phyloP scores from a whole-genome alignment of 1,140 invertebrate species.

The Metaphire vulgaris region DNA sequence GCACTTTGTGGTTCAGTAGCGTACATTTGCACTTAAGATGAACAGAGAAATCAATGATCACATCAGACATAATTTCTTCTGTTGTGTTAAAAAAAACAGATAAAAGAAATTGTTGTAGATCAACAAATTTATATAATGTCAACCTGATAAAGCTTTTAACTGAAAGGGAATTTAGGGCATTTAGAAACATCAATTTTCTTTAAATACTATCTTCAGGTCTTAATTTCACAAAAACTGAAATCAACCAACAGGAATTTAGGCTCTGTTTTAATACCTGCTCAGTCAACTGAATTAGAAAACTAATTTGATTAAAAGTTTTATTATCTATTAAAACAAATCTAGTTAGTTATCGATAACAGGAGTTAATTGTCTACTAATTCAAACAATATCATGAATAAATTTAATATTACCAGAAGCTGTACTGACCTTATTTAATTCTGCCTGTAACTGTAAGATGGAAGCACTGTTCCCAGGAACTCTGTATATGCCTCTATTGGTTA shows the following conservation, averaged over 20 bases:
- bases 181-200: slow-evolving; percentile 1
- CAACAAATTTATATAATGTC: too few species aligned
- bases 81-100: too few species aligned
- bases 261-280: not conserved
- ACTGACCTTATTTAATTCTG: slow-evolving; percentile 46
- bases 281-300: not conserved
- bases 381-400: too few species aligned
- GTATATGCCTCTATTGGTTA: slow-evolving; percentile 85
- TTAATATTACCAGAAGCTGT: not conserved
- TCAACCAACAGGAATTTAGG: not conserved
- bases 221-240: not conserved
- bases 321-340: slow-evolving; percentile 1
- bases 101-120: too few species aligned
- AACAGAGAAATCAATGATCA: too few species aligned
- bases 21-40: too few species aligned
- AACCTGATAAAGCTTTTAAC: too few species aligned
- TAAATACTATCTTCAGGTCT: too few species aligned
- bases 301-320: not conserved
- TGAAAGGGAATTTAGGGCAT: not conserved
- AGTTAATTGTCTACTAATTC: too few species aligned
- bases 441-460: slow-evolving; percentile 70
- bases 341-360: too few species aligned
- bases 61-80: too few species aligned
- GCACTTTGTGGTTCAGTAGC: too few species aligned
- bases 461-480: slow-evolving; percentile 92